phyloP scores from a whole-genome alignment of 2,888 invertebrate species.

The Drosophila planitibia region DNA sequence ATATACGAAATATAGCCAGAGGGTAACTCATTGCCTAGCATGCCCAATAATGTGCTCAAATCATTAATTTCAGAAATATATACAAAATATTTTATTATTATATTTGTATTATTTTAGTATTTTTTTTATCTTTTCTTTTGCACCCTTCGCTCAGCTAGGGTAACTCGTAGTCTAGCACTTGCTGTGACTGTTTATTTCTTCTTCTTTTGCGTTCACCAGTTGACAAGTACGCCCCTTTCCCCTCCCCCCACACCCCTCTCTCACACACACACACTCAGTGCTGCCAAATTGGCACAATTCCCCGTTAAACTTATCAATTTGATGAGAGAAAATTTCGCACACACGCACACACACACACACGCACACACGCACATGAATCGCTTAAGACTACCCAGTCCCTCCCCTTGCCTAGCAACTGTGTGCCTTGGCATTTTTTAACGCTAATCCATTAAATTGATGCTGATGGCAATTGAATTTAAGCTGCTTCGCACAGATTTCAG shows the following conservation, averaged over 20 bases:
- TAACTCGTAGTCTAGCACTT: background rate
- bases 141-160: background rate
- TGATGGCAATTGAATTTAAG: constrained; percentile 79
- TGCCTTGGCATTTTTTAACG: constrained; percentile 51
- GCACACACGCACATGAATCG: constrained; percentile 12
- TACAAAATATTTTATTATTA: background rate
- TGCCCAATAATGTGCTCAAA: background rate
- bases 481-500: constrained; percentile 65
- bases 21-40: background rate
- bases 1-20: background rate
- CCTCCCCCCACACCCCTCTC: background rate
- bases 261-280: constrained; percentile 17
- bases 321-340: constrained; percentile 61
- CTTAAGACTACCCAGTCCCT: constrained; percentile 15
- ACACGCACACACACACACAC: constrained; percentile 7
- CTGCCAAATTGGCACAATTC: constrained; percentile 78
- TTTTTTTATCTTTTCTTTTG: background rate
- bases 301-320: constrained; percentile 79
- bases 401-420: background rate
- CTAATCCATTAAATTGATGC: constrained; percentile 82
- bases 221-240: constrained; percentile 61
- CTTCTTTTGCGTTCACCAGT: constrained; percentile 33
- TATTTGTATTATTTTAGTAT: too few species aligned
- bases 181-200: background rate
- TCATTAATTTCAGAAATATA: background rate